Conservation (phyloP, 2,113 vertebrate genomes). For the Poeciliopsis prolifica region DNA sequence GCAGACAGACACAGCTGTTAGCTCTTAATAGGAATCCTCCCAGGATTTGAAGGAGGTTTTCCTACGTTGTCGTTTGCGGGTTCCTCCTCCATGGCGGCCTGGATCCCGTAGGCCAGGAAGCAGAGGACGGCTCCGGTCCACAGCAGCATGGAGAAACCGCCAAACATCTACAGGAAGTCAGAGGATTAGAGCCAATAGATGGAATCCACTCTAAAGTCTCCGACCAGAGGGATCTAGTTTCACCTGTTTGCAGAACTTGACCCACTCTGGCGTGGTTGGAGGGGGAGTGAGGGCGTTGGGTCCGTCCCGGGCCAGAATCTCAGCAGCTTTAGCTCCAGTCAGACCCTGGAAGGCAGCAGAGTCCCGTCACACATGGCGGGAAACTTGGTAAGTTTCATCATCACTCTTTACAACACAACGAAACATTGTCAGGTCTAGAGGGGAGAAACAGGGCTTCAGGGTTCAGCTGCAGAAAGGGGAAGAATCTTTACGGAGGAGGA, state of each 20-base stretch:
- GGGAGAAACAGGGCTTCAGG: conserved; percentile 26
- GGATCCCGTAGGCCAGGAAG: conserved; percentile 92
- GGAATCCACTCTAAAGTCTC: neutral
- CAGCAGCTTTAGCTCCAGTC: conserved; percentile 82
- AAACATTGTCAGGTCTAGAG: conserved; percentile 25
- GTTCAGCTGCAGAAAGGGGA: conserved; percentile 34
- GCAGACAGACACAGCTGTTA: conserved; percentile 10
- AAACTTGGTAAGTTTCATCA: neutral
- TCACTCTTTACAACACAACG: conserved; percentile 1
- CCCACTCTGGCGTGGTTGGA: conserved; percentile 96
- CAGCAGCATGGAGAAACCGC: conserved; percentile 89
- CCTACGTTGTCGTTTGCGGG: conserved; percentile 90
- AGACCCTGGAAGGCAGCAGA: conserved; percentile 68
- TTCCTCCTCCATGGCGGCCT: conserved; percentile 85
- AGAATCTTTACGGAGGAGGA: neutral
- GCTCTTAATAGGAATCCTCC: neutral
- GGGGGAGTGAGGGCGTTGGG: conserved; percentile 94
- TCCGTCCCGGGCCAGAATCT: conserved; percentile 92
- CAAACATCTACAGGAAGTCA: conserved; percentile 65
- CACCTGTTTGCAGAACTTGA: conserved; percentile 93
- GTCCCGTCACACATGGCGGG: too few relatives aligned
- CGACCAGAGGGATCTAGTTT: too few relatives aligned
- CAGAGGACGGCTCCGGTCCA: conserved; percentile 97
- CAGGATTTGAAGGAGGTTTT: neutral
- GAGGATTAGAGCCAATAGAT: neutral